Base-by-base conservation (phyloP, 2,797 vertebrate genomes). In the Myotis myotis region DNA sequence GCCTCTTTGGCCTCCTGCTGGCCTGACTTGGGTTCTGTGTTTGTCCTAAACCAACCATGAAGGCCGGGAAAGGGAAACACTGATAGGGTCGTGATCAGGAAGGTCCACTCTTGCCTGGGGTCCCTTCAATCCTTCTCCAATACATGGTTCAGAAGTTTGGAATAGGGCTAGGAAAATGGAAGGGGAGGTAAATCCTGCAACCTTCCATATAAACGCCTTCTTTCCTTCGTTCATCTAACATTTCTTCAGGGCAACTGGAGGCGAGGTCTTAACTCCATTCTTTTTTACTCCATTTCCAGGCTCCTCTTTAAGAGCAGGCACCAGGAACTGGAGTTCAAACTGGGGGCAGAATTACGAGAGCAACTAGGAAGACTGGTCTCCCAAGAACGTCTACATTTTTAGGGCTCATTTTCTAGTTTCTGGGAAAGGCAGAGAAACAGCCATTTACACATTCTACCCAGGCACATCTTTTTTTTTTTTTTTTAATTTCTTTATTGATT, bases 381-480 rank as follows among this genome's bases (percentile, higher is more conserved):
- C 64, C 28, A 64, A 76, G 47, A 80, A 80, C 20, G 2, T 75
- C 60, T 57, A 53, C 87, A 28, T 87, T 84, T 91, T 53, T 47
- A 81, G 53, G 64, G 19, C 33, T 82, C 16, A 2, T 57, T 82
- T 94, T 83, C 70, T 79, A 20, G 16, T 82, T 80, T 79, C 80
- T 74, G 17, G n/a, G 60, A 93, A 85, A 91, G 36, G 28, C 76
- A 87, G 68, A 51, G 12, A 89, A 93, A 53, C 7, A 95, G 33
- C 28, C 23, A 30, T 20, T 44, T 41, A 68, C 20, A 44, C 0
- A 11, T 17, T 33, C 47, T 79, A 22, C n/a, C 36, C 22, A 66
- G n/a, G 23, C 30, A 30, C 8, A 72, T 44, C 30, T 70, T 81
- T 44, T 44, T 44, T 2, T 70, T 81, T 44, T 44, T 44, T 3